Conservation (phyloP, 2,888 invertebrate species). For the Drosophila cognata region DNA sequence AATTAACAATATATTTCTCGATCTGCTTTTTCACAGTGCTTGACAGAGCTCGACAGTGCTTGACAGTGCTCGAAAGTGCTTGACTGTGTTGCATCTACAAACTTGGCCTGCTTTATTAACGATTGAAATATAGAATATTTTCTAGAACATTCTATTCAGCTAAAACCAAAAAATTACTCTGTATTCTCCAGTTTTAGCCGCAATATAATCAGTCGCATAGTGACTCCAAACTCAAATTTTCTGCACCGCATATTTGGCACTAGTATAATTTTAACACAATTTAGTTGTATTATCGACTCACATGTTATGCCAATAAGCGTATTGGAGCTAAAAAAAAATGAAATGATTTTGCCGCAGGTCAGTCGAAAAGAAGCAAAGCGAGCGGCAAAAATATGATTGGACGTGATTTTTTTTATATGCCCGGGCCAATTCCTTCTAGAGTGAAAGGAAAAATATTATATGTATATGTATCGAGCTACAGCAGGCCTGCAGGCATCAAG, state of each 20-base stretch:
- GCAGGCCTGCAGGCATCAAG: background rate
- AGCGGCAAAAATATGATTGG: conserved; percentile 63
- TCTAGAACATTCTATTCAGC: background rate
- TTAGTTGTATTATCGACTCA: conserved; percentile 65
- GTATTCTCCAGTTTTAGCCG: conserved; percentile 18
- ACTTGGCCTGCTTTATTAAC: background rate
- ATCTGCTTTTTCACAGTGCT: background rate
- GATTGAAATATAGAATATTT: background rate
- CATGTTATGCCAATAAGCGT: conserved; percentile 36
- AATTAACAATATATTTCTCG: background rate
- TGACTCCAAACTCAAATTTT: conserved; percentile 11
- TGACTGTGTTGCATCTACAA: background rate
- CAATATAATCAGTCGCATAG: conserved; percentile 28
- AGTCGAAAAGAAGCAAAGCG: conserved; percentile 3
- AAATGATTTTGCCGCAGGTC: conserved; percentile 65
- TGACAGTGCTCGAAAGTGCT: background rate
- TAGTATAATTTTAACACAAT: conserved; percentile 71
- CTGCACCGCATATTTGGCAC: conserved; percentile 35
- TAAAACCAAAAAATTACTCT: background rate
- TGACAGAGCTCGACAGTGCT: too few species aligned
- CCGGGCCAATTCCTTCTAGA: conserved; percentile 44
- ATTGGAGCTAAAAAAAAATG: conserved; percentile 40
- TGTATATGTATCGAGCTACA: background rate
- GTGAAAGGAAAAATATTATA: conserved; percentile 60
- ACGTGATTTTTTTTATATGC: conserved; percentile 65